Base-by-base conservation (phyloP, 1,140 invertebrate genomes). In the Bursaphelenchus mucronatus region DNA sequence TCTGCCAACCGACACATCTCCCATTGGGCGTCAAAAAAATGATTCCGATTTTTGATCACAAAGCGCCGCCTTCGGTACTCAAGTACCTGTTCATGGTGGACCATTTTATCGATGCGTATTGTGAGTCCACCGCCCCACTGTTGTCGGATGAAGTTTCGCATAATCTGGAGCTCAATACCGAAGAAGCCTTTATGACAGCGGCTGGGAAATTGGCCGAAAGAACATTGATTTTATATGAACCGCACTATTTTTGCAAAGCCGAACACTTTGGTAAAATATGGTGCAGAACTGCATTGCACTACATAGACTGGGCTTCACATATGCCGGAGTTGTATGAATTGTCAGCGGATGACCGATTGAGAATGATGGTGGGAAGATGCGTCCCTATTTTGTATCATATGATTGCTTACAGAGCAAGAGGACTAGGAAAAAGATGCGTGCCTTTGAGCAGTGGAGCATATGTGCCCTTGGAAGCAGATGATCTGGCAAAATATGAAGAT, bases 251-350 rank as follows among this genome's bases (percentile, higher is more conserved):
- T 40, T 59, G 40, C 57, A 44, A 59, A 19, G 1, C 30, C 54
- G 13, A 55, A 55, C 54, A 21, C n/a, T 15, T 55, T n/a, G 39
- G 19, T n/a, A 55, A 44, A 15, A n/a, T 55, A 13, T 59, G 57
- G 57, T 41, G 11, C 3, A 67, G 65, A 8, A 10, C 71, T 53
- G 39, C 71, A 11, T 67, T 71, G 19, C 47, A 67, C 46, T 67
- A 67, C 69, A 43, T 67, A 10, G 65, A 67, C 30, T 67, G 65
- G 65, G 65, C 58, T 50, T 55, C 43, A 9, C 66, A 67, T 44
- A 63, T 67, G 13, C 65, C 65, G 67, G 65, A 67, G 13, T 4
- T 67, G 43, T 21, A 3, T 19, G 41, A 41, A 43, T 41, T 67
- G n/a, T 40, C 17, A 10, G 68, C 19, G 21, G 58, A 67, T 11